These are phyloP conservation scores for Drosophila dives DNA, from an alignment of 2,888 invertebrate genomes.

Conservation along the genomic window DNA sequence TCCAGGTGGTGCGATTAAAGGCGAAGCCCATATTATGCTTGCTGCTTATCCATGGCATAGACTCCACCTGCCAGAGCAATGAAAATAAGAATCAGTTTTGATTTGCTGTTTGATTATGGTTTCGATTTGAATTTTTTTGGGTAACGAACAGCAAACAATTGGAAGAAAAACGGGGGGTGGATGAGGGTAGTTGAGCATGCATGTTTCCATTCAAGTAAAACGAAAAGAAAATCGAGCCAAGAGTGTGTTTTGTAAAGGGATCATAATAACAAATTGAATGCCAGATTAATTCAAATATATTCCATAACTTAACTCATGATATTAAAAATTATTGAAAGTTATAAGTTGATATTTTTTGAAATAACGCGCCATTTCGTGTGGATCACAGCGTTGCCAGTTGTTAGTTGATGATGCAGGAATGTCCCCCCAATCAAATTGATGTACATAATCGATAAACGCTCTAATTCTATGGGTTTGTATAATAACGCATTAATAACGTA, in stretches of 20 bases:
- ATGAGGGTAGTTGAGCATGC: conserved; percentile 42
- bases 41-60: conserved; percentile 97
- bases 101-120: background rate
- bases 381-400: conserved; percentile 6
- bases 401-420: conserved; percentile 8
- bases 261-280: background rate
- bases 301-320: background rate
- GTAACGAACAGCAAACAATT: conserved; percentile 32
- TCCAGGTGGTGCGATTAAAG: conserved; percentile 95
- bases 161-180: background rate
- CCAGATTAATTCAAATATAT: background rate
- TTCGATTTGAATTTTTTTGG: background rate
- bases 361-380: background rate
- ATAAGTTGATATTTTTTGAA: background rate
- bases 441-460: conserved; percentile 9
- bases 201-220: conserved; percentile 48
- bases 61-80: conserved; percentile 89
- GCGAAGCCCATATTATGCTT: conserved; percentile 99
- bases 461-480: conserved; percentile 15
- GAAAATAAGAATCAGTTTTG: conserved; percentile 1
- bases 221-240: conserved; percentile 21
- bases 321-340: background rate
- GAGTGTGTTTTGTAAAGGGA: conserved; percentile 12
- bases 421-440: conserved; percentile 7
- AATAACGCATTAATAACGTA: conserved; percentile 24